These are phyloP conservation scores for Otocyon megalotis DNA, from an alignment of 2,113 vertebrate genomes.

Conservation along the genomic window DNA sequence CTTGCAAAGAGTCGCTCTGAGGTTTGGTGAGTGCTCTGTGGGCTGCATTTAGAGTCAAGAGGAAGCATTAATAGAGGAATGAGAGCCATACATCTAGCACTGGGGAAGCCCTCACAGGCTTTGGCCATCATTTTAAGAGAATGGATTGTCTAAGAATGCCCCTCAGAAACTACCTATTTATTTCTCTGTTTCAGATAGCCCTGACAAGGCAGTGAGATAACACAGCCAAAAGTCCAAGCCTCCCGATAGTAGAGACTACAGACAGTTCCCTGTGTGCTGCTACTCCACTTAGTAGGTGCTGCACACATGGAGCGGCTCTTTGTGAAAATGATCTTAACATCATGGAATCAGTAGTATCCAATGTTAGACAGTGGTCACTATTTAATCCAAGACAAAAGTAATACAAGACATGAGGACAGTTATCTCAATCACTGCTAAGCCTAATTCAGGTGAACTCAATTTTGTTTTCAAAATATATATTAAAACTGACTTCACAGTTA, in stretches of 20 bases:
- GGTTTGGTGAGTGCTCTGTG: not conserved
- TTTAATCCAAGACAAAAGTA: not conserved
- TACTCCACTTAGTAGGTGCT: not conserved
- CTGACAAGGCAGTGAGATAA: not conserved
- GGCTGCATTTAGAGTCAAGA: not conserved
- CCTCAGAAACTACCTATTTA: not conserved
- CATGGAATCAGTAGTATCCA: not conserved
- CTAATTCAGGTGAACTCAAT: not conserved
- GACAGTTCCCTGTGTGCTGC: not conserved
- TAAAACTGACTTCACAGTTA: not conserved
- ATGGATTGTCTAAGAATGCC: not conserved
- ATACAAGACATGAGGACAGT: not conserved
- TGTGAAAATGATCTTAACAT: not conserved
- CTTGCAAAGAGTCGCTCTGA: not conserved
- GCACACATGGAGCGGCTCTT: not conserved
- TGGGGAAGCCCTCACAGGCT: not conserved
- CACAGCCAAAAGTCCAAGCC: fast-evolving
- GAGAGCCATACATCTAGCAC: not conserved
- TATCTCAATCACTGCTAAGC: not conserved
- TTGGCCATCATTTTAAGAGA: not conserved
- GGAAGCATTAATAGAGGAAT: fast-evolving
- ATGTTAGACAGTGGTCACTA: not conserved
- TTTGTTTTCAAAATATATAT: not conserved
- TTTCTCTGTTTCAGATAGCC: not conserved
- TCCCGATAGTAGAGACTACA: not conserved